phyloP scores from a whole-genome alignment of 2,113 vertebrate genomes.

The Gallinago media region DNA sequence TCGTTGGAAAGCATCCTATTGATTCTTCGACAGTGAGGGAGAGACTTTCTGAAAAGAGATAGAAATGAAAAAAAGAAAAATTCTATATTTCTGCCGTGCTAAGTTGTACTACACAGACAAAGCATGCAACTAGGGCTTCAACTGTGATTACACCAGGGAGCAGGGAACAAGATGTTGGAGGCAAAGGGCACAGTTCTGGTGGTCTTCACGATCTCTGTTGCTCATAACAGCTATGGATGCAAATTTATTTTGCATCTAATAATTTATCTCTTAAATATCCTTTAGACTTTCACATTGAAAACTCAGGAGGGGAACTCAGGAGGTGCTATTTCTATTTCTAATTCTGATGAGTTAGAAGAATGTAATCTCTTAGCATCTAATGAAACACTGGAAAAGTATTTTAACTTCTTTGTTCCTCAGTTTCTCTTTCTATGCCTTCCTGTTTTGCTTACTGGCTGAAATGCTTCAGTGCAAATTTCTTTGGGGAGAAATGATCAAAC shows the following conservation, averaged over 20 bases:
- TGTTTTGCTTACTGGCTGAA: background rate
- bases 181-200: background rate
- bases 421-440: background rate
- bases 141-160: background rate
- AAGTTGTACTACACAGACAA: background rate
- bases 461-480: background rate
- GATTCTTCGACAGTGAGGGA: conserved; percentile 75
- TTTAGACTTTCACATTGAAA: background rate
- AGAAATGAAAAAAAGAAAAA: background rate
- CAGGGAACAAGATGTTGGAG: background rate
- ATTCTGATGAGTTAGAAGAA: background rate
- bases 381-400: background rate
- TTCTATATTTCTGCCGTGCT: background rate
- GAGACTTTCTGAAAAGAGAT: conserved; percentile 78
- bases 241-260: background rate
- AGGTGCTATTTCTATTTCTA: background rate
- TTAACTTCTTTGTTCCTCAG: background rate
- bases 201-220: background rate
- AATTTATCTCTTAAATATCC: background rate
- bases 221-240: background rate
- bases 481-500: background rate
- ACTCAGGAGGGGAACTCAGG: background rate
- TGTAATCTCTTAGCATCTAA: background rate
- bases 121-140: background rate
- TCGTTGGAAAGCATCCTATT: conserved; percentile 86